Base-by-base conservation (phyloP, 2,797 vertebrate genomes). In the Sciurus vulgaris region DNA sequence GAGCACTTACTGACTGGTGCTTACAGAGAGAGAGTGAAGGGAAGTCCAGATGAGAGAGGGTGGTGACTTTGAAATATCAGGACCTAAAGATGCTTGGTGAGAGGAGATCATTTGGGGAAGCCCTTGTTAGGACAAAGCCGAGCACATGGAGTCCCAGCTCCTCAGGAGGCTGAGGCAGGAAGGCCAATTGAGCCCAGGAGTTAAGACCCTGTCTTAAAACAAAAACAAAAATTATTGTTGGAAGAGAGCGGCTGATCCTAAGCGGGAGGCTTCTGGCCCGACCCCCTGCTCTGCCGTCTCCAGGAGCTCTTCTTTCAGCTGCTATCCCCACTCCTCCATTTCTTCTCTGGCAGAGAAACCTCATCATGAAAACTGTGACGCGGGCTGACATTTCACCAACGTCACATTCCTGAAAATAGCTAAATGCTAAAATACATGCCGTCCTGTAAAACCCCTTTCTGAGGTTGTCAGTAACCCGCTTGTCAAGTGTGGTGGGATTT, bases 341-440 rank as follows among this genome's bases (percentile, higher is more conserved):
- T 81, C 63, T 82, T 73, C 14, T 47, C 51, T 95, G 77, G 26
- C 4, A 41, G 76, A 69, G 59, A 89, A 87, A 41, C 72, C 13
- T 77, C 30, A 61, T 61, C 11, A 63, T n/a, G 56, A 77, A 51
- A 49, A 83, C 26, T 79, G 33, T 83, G 9, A 33, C 26, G 3
- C 44, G 38, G n/a, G 28, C 33, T 96, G 93, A 33, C 33, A 26
- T 91, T 97, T 91, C 73, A 67, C 35, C 81, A 96, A 28, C 7
- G 38, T 70, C 56, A 61, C 54, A 91, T 33, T 82, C 67, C 63
- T 74, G 24, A 81, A 94, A 76, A 81, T 51, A 94, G 63, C 84
- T 49, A 24, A 35, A 47, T 51, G 35, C 59, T 47, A 3, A 83
- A 24, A 51, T 35, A 56, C 11, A 38, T 44, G 15, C 33, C 44